phyloP scores from a whole-genome alignment of 2,797 vertebrate genomes.

The Apogon talboti region DNA sequence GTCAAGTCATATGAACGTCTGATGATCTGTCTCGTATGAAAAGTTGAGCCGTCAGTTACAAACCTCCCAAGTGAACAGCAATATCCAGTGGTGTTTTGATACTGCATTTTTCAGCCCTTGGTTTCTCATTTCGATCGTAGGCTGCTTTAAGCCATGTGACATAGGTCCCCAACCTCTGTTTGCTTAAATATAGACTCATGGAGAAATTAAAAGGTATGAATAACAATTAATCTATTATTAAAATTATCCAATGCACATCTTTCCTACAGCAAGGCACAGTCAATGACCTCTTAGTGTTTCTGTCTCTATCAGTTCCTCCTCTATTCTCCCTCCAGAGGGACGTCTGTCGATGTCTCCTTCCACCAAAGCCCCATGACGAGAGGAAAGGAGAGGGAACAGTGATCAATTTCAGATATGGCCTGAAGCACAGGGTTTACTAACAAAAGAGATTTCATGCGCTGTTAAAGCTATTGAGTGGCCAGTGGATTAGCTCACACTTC shows the following conservation, averaged over 20 bases:
- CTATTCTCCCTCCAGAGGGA: slow-evolving; percentile 53
- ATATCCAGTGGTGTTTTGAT: too few species aligned
- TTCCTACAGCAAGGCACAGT: background rate
- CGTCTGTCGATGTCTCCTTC: slow-evolving; percentile 70
- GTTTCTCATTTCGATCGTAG: too few species aligned
- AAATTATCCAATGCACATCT: background rate
- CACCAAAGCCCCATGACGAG: slow-evolving; percentile 65
- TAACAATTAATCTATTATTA: slow-evolving; percentile 1
- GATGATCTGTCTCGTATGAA: too few species aligned
- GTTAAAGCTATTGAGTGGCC: slow-evolving; percentile 82
- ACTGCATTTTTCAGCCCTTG: too few species aligned
- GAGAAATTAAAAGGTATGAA: background rate
- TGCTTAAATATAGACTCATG: background rate
- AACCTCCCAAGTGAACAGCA: too few species aligned
- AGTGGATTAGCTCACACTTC: slow-evolving; percentile 80
- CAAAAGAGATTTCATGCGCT: slow-evolving; percentile 83
- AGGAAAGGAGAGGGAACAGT: slow-evolving; percentile 56
- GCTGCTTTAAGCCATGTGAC: too few species aligned
- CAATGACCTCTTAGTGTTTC: slow-evolving; percentile 13
- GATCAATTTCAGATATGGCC: slow-evolving; percentile 84
- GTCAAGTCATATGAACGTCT: too few species aligned
- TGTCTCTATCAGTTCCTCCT: slow-evolving; percentile 40
- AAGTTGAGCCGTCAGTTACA: too few species aligned
- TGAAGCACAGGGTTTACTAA: slow-evolving; percentile 77
- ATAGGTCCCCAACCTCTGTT: background rate